Evolutionary conservation across 2,113 vertebrate species (phyloP).

Genomic region (Carassius carassius): DNA sequence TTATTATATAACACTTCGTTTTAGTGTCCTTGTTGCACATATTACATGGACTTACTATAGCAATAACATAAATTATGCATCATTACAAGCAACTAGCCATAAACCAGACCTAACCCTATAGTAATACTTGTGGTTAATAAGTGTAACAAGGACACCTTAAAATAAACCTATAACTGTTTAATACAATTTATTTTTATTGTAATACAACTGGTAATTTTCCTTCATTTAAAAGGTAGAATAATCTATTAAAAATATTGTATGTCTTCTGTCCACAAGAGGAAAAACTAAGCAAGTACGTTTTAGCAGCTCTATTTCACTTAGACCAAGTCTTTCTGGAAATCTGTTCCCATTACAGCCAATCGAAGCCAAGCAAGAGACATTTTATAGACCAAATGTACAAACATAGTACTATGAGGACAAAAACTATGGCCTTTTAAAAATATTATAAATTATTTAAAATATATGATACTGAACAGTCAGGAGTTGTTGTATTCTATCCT

Average conservation of each 20-base stretch:
- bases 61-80: background rate
- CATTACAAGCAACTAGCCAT: background rate
- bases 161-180: background rate
- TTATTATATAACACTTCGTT: too few relatives aligned
- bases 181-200: background rate
- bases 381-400: background rate
- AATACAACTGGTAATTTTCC: background rate
- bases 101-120: background rate
- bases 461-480: too few relatives aligned
- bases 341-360: background rate
- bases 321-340: background rate
- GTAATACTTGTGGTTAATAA: background rate
- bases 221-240: background rate
- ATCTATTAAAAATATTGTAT: background rate
- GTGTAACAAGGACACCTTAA: background rate
- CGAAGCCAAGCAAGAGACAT: background rate
- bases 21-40: too few relatives aligned
- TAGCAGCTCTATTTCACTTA: conserved; percentile 3
- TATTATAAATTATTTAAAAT: background rate
- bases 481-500: too few relatives aligned
- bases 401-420: background rate
- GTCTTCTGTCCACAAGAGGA: background rate
- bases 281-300: background rate
- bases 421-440: background rate
- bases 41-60: background rate